Evolutionary conservation across 1,140 invertebrate genomes (phyloP).

Genomic region (Schmidtea mediterranea): DNA sequence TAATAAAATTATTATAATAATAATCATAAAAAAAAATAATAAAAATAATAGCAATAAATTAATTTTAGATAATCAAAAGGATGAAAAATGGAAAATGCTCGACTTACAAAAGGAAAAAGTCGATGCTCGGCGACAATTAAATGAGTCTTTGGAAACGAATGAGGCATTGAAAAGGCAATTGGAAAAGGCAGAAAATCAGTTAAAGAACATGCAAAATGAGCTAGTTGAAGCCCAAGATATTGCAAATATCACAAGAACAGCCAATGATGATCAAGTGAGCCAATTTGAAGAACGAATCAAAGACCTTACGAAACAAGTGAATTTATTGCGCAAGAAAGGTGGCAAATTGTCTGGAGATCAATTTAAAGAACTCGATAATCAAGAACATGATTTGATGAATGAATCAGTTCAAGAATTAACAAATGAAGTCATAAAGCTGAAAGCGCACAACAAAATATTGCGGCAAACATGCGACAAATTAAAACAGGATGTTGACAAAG

Average conservation of each 20-base stretch:
- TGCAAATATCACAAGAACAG: neutral
- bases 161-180: neutral
- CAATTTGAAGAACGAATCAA: neutral
- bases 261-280: neutral
- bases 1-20: no score
- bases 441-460: neutral
- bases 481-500: neutral
- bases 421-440: neutral
- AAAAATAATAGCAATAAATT: no score
- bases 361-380: neutral
- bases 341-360: neutral
- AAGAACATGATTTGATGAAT: neutral
- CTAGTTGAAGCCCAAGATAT: neutral
- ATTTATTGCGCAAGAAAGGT: neutral
- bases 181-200: neutral
- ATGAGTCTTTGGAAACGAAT: neutral
- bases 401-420: neutral
- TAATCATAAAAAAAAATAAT: no score
- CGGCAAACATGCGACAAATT: neutral
- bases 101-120: neutral
- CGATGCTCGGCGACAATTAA: neutral
- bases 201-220: neutral
- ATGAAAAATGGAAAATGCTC: constrained; percentile 1
- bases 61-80: neutral
- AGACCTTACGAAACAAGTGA: neutral